These are phyloP conservation scores for Euspilapteryx auroguttella DNA, from an alignment of 2,888 invertebrate species.

Conservation along the genomic window DNA sequence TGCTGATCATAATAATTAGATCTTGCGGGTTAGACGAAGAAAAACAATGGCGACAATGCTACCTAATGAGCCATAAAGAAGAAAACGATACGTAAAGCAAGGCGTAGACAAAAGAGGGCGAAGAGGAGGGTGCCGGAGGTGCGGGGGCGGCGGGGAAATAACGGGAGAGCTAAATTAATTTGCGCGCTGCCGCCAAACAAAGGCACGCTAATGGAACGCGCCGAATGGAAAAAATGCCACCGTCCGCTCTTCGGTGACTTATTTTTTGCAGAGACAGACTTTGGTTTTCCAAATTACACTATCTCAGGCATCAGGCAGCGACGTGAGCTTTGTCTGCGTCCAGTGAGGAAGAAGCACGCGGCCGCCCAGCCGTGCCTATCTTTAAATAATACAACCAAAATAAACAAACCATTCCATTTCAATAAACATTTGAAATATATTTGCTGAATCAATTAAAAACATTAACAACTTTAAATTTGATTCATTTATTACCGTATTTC, in stretches of 20 bases:
- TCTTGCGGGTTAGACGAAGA: slow-evolving; percentile 42
- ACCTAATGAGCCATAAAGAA: slow-evolving; percentile 62
- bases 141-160: slow-evolving; percentile 36
- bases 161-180: slow-evolving; percentile 62
- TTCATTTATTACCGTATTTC: no score
- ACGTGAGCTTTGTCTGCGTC: slow-evolving; percentile 42
- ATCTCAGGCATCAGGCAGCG: no score
- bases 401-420: no score
- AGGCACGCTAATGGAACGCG: slow-evolving; percentile 63
- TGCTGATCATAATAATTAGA: slow-evolving; percentile 53
- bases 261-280: slow-evolving; percentile 56
- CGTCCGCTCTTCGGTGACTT: slow-evolving; percentile 57
- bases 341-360: slow-evolving; percentile 43
- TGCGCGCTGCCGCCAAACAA: slow-evolving; percentile 62
- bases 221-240: slow-evolving; percentile 63
- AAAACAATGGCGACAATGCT: slow-evolving; percentile 59
- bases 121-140: slow-evolving; percentile 23
- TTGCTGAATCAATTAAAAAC: no score
- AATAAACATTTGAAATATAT: no score
- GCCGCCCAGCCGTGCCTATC: slow-evolving; percentile 17
- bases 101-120: slow-evolving; percentile 59
- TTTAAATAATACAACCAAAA: no score
- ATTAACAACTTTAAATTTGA: no score
- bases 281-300: slow-evolving; percentile 58
- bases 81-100: slow-evolving; percentile 61